phyloP scores from a whole-genome alignment of 2,113 vertebrate species.

The Toxostoma redivivum region DNA sequence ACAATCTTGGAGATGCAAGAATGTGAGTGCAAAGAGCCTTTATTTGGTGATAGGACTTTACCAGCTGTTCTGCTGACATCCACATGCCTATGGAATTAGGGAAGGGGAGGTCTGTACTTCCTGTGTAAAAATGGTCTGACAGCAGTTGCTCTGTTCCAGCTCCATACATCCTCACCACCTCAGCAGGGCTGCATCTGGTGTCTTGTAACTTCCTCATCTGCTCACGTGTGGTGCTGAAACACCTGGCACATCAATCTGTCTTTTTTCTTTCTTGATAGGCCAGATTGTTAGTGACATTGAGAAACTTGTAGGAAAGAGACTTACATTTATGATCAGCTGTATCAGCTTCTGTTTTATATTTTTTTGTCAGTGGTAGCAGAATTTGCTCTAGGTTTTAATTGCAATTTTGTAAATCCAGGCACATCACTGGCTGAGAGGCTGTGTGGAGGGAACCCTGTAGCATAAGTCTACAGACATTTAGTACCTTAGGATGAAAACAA shows the following conservation, averaged over 20 bases:
- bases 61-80: neutral
- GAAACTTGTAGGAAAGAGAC: neutral
- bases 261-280: neutral
- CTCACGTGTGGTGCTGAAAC: neutral
- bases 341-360: neutral
- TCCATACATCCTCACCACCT: neutral
- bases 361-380: neutral
- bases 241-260: rapidly evolving
- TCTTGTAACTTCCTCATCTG: neutral
- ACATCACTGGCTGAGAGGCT: rapidly evolving
- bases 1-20: neutral
- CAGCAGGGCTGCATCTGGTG: rapidly evolving
- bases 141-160: neutral
- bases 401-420: neutral
- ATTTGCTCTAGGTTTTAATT: neutral
- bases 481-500: neutral
- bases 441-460: neutral
- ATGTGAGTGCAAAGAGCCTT: neutral
- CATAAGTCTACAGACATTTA: neutral
- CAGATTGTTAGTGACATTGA: neutral
- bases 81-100: rapidly evolving
- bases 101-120: neutral
- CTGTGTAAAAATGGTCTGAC: neutral
- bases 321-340: neutral
- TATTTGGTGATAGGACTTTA: neutral